A percentile compares a stretch with the other conserved stretches of the same genome.
phyloP scores from a whole-genome alignment of 37 sponge, comb jelly and placozoan species.

The Trichoplax adhaerens region DNA sequence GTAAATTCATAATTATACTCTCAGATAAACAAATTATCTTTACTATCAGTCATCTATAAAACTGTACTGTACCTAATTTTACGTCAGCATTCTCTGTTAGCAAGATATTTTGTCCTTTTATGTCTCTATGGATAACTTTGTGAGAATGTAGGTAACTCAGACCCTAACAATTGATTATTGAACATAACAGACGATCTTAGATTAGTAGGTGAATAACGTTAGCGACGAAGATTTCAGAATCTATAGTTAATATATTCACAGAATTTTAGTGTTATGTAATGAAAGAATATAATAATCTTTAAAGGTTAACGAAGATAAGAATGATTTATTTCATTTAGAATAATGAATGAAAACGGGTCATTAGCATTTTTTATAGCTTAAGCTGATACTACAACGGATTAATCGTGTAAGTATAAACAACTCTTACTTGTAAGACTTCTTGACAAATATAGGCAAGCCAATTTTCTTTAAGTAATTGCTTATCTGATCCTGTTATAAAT shows the following conservation, averaged over 20 bases:
- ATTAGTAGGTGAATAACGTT: too few relatives aligned
- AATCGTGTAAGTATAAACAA: too few relatives aligned
- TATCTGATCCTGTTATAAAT: constrained; percentile 35
- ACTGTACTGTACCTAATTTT: constrained; percentile 48
- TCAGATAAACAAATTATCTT: background rate
- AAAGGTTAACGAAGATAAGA: too few relatives aligned
- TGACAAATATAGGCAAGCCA: constrained; percentile 89
- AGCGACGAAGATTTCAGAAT: too few relatives aligned
- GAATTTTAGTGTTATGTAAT: too few relatives aligned
- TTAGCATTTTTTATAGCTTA: too few relatives aligned
- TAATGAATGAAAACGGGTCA: too few relatives aligned
- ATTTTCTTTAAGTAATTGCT: constrained; percentile 73
- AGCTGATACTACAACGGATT: too few relatives aligned
- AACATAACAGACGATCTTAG: too few relatives aligned
- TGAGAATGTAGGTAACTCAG: constrained; percentile 82
- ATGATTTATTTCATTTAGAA: too few relatives aligned
- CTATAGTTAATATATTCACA: too few relatives aligned
- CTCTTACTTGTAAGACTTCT: constrained; percentile 68
- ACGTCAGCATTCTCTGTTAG: constrained; percentile 97
- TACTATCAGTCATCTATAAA: background rate
- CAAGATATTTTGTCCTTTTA: constrained; percentile 94
- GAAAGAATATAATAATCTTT: too few relatives aligned
- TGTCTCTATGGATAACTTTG: constrained; percentile 94
- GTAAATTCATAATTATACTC: background rate
- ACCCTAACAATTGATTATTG: constrained; percentile 24